Base-by-base conservation (phyloP, 2,888 invertebrate genomes). In the Macropis europaea region DNA sequence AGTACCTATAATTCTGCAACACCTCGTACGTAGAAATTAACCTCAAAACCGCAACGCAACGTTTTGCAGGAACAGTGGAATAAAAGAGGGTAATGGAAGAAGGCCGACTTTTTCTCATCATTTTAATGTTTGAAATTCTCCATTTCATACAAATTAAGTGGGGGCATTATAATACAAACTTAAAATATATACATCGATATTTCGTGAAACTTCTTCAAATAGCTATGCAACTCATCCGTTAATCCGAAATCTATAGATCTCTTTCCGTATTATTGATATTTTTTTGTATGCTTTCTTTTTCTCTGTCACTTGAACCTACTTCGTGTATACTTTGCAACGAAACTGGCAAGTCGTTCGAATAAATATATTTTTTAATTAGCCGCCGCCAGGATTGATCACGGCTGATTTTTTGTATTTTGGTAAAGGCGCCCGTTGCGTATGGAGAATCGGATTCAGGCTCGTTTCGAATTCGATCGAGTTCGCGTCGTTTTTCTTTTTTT, bases 101-200 rank as follows among this genome's bases (percentile, higher is more conserved):
- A 38, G 11, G 3, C 28, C 6, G 3, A 9, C 52, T 78, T 69
- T 79, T 77, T 56, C 19, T 88, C 84, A 86, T 88, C 85, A 84
- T 86, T 88, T 88, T 87, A 88, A 88, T 88, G 76, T 69, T 63
- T 66, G 87, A 88, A 87, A 88, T 87, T 86, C 83, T 87, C 81
- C 85, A 87, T 88, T 87, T 88, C 87, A 88, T 88, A 88, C 87
- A 88, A 88, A 88, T 87, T 87, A 87, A 88, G 87, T 88, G 83
- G 82, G 80, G 83, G 86, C 85, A 85, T 88, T 88, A 88, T 88
- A 86, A 88, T 88, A 88, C 88, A 88, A 88, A 88, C 88, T 88
- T 88, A 87, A 88, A 86, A 86, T 88, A 88, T 88, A 88, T 88
- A 88, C 88, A 88, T 88, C 87, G 82, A 88, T 88, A 88, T 87